Evolutionary conservation across 1,140 invertebrate genomes (phyloP).

Genomic region (Reticulitermes speratus): DNA sequence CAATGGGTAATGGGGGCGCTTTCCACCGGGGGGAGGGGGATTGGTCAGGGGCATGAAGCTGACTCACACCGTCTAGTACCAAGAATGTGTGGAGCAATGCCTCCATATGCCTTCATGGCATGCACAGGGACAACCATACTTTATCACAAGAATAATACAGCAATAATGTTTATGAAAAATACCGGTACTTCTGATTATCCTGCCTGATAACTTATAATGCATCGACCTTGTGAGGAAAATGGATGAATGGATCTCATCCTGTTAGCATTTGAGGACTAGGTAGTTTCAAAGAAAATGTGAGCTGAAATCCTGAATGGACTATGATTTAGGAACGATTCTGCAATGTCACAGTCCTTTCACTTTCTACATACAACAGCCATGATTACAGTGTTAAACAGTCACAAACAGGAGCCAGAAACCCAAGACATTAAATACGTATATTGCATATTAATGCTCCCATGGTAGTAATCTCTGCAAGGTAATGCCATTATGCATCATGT

Average conservation of each 20-base stretch:
- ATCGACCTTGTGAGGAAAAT: neutral
- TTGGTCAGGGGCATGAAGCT: no score
- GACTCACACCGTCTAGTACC: no score
- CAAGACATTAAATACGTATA: neutral
- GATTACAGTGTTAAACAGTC: neutral
- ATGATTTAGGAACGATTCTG: slow-evolving; percentile 3
- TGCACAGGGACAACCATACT: no score
- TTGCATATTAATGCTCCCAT: neutral
- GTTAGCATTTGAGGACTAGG: neutral
- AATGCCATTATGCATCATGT: neutral
- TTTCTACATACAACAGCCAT: neutral
- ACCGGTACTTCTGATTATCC: neutral
- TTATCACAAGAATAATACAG: neutral
- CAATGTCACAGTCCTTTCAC: neutral
- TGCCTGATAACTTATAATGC: neutral
- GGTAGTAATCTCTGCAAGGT: neutral
- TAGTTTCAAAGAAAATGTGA: neutral
- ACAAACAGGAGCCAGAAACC: neutral
- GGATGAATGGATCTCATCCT: neutral
- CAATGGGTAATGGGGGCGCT: no score
- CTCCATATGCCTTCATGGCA: no score
- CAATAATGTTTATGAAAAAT: neutral
- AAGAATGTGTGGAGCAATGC: no score
- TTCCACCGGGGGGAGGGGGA: no score
- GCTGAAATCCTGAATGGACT: slow-evolving; percentile 1